Conservation (phyloP, 2,888 invertebrate species). For the Idaea biselata region DNA sequence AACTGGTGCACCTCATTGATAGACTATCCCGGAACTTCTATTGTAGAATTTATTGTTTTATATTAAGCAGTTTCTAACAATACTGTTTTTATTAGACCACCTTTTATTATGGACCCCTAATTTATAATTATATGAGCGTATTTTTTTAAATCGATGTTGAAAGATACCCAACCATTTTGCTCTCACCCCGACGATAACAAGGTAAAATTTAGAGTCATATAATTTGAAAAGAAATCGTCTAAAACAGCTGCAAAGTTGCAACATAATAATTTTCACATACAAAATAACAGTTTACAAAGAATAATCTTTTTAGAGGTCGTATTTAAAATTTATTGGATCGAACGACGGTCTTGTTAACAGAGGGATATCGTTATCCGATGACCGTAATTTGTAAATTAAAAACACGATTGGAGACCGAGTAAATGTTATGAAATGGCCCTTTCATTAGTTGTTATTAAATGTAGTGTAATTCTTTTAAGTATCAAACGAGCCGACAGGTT, state of each 20-base stretch:
- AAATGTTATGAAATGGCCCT: conserved; percentile 65
- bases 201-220: conserved; percentile 48
- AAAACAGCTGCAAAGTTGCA: conserved; percentile 58
- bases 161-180: conserved; percentile 26
- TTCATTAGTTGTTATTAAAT: conserved; percentile 63
- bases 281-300: conserved; percentile 57
- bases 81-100: conserved; percentile 75
- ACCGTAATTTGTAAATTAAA: conserved; percentile 68
- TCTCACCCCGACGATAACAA: conserved; percentile 48
- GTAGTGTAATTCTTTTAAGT: conserved; percentile 36
- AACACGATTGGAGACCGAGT: conserved; percentile 37
- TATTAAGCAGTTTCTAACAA: conserved; percentile 61
- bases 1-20: conserved; percentile 65
- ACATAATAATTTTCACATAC: conserved; percentile 70
- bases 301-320: conserved; percentile 34
- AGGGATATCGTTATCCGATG: conserved; percentile 48
- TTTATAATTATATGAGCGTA: conserved; percentile 72
- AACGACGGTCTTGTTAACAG: conserved; percentile 43
- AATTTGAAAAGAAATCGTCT: conserved; percentile 60
- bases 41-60: conserved; percentile 78
- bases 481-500: conserved; percentile 36
- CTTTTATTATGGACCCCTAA: conserved; percentile 65
- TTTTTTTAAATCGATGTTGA: conserved; percentile 47
- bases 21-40: conserved; percentile 62
- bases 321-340: conserved; percentile 55